Evolutionary conservation across 2,888 invertebrate genomes (phyloP), one percentile per base, ranked within the genome.

Genomic region (Euphydryas editha): DNA sequence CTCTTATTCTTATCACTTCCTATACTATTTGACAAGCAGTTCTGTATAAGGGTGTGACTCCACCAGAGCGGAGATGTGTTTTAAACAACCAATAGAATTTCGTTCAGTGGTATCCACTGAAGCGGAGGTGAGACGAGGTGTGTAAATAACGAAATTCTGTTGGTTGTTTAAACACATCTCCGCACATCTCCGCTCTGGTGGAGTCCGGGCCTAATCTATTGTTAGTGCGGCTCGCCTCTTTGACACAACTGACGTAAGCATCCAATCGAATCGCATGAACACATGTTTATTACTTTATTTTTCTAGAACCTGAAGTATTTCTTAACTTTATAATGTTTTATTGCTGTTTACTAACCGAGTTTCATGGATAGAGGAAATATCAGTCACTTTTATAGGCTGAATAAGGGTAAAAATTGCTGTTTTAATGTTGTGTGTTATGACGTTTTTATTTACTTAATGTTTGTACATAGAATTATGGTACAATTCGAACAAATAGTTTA

Each of bases 201-300:
- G n/a, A n/a, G n/a, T n/a, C n/a, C n/a, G n/a, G n/a, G n/a, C n/a
- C n/a, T n/a, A n/a, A 24, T 36, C 61, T 51, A 24, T 62, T 24
- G 62, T 46, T 49, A 44, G 11, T 64, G 61, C 67, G 61, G 61
- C 56, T 51, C 24, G 59, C 59, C 62, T 51, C 62, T 65, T 68
- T 62, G 65, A 54, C 62, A 56, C 70, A 70, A 67, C 70, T 70
- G 70, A 70, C 67, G 67, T 59, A 65, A 61, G 51, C 47, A 30
- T 18, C 55, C 55, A 64, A 70, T 67, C 55, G 55, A 64, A 70
- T 67, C 59, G 64, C 59, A 55, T 57, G 20, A 37, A 56, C 21
- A 58, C 6, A 51, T 51, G 49, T 57, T 57, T 54, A 59, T 65
- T 55, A 59, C 46, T 54, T 46, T 65, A 58, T 59, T 65, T 59